These are phyloP conservation scores for Sitophilus oryzae DNA, from an alignment of 1,140 invertebrate genomes.

Conservation along the genomic window DNA sequence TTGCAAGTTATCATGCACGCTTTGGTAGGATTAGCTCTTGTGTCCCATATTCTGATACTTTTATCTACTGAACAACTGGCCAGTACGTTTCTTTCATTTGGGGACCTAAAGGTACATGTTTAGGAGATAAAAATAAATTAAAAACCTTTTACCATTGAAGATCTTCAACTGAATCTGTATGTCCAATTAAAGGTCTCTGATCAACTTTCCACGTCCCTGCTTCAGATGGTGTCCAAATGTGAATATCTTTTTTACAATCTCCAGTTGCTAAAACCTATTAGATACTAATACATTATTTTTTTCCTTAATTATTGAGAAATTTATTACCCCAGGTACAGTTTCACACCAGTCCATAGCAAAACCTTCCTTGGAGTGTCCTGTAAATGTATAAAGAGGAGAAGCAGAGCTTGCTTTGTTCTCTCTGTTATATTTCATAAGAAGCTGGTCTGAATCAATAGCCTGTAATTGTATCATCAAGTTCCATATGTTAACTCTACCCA, in stretches of 20 bases:
- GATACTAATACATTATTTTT: background rate
- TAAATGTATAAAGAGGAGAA: conserved; percentile 79
- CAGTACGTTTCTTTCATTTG: conserved; percentile 88
- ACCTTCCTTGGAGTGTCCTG: conserved; percentile 87
- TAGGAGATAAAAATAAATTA: background rate
- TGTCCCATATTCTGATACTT: conserved; percentile 88
- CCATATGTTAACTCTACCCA: conserved; percentile 86
- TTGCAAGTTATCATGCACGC: conserved; percentile 87
- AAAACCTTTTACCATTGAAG: conserved; percentile 71
- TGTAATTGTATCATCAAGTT: conserved; percentile 75
- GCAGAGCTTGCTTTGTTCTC: conserved; percentile 49
- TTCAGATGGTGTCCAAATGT: conserved; percentile 82
- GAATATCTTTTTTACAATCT: conserved; percentile 86
- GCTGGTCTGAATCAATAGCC: conserved; percentile 65
- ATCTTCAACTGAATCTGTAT: conserved; percentile 93
- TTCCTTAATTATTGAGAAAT: background rate
- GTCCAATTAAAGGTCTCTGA: conserved; percentile 78
- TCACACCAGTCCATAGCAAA: conserved; percentile 92
- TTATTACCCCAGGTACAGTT: conserved; percentile 62
- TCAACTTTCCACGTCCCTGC: conserved; percentile 79
- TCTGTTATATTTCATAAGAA: conserved; percentile 58
- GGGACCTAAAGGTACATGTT: conserved; percentile 53
- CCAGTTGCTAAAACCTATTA: conserved; percentile 77
- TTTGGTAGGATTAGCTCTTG: conserved; percentile 72
- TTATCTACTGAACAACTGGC: conserved; percentile 94